Evolutionary conservation across 2,113 vertebrate genomes (phyloP), one percentile per base, ranked within the genome.

Genomic region (Eleginops maclovinus): DNA sequence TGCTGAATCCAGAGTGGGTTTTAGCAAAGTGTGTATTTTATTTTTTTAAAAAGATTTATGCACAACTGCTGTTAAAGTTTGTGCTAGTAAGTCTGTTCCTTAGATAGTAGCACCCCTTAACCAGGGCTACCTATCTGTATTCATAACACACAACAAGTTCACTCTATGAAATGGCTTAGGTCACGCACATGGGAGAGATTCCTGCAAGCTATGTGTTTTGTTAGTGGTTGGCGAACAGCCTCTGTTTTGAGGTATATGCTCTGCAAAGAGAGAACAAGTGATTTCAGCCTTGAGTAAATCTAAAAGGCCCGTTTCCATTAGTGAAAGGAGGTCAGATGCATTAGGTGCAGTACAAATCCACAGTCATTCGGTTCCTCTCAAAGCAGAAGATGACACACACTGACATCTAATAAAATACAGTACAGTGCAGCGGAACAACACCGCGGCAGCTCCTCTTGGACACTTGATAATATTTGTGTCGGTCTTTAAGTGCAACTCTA

Each of bases 271-370:
- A 88, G 87, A 92, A 93, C 84, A 92, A 90, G 88, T 84, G 87
- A 93, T 93, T 94, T 93, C 84, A 93, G 83, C 88, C 86, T 91
- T 92, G 76, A 87, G 83, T 93, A 91, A 88, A 91, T 83, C 84
- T 90, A 90, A 94, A 94, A 93, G 84, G 87, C 82, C 81, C 0
- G 17, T 67, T 86, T 93, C 93, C 92, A 94, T 95, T 94, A 94
- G 92, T 28, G 72, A 76, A 94, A 93, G 72, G 87, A 89, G 90
- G 90, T 91, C 93, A 92, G 88, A 87, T 89, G 89, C 89, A 93
- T 93, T 91, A 90, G 82, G 83, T 75, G 55, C 54, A 47, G 70
- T 41, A 78, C 76, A 68, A 73, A 36, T 87, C 74, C 81, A 81
- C 77, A 44, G 83, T 60, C 75, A 88, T 91, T 87, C 79, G 88